A percentile compares a stretch with the other conserved stretches of the same genome.
phyloP scores from a whole-genome alignment of 2,888 invertebrate genomes.

The Trilocha varians region DNA sequence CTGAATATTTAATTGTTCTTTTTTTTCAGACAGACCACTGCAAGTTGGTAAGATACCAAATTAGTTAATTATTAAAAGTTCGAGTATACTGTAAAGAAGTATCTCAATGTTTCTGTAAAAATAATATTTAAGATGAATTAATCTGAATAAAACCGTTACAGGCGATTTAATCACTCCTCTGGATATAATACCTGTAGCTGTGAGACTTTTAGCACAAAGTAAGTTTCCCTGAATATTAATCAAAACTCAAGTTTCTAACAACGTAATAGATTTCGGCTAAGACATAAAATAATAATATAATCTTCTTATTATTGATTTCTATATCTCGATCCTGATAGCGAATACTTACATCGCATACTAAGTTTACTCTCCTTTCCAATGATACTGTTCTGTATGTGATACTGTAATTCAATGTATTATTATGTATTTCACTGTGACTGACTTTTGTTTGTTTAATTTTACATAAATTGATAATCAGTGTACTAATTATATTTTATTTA shows the following conservation, averaged over 20 bases:
- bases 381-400: not conserved
- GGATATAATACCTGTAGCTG: too few relatives aligned
- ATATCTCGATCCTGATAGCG: not conserved
- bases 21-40: too few relatives aligned
- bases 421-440: not conserved
- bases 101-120: too few relatives aligned
- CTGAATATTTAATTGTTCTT: too few relatives aligned
- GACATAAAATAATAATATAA: too few relatives aligned
- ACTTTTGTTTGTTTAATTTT: not conserved
- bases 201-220: too few relatives aligned
- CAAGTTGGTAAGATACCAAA: too few relatives aligned
- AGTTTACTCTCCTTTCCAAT: not conserved
- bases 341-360: not conserved
- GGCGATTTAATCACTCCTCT: too few relatives aligned
- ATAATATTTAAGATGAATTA: too few relatives aligned
- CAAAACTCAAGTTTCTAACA: not conserved
- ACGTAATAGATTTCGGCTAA: not conserved
- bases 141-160: too few relatives aligned
- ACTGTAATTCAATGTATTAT: not conserved
- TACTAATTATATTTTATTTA: conserved; percentile 3
- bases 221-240: not conserved
- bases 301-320: not conserved
- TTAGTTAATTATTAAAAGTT: too few relatives aligned
- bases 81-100: too few relatives aligned
- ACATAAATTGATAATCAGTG: not conserved